A percentile compares a stretch with the other conserved stretches of the same genome.
Evolutionary conservation across 2,113 vertebrate genomes (phyloP).

Genomic region (Cyphomyrus discorhynchus): DNA sequence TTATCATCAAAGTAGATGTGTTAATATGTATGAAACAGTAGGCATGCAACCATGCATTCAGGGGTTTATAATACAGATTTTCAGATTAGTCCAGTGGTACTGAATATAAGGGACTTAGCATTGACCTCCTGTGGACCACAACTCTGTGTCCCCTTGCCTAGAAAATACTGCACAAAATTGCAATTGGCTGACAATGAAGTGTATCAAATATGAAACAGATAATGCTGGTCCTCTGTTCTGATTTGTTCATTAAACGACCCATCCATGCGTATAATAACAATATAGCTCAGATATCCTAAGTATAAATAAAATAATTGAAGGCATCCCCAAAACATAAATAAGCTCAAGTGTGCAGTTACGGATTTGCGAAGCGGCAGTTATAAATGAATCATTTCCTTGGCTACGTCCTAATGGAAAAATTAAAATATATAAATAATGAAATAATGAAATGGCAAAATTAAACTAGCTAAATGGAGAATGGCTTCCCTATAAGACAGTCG

Average conservation of each 20-base stretch:
- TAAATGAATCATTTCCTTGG: neutral
- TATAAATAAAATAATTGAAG: constrained; percentile 6
- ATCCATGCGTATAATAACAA: constrained; percentile 4
- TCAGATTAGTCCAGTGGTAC: neutral
- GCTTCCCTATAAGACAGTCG: neutral
- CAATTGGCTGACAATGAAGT: constrained; percentile 1
- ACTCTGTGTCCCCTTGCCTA: neutral
- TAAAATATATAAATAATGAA: neutral
- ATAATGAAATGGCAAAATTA: neutral
- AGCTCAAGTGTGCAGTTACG: neutral
- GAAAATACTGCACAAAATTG: neutral
- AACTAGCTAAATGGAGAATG: neutral
- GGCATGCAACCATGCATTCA: neutral
- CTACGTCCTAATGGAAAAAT: neutral
- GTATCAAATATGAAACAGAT: constrained; percentile 8
- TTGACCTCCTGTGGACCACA: neutral
- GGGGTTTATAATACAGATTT: neutral
- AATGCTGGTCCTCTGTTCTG: neutral
- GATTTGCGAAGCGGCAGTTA: neutral
- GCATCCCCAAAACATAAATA: neutral
- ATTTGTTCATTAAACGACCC: neutral
- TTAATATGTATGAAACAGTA: constrained; percentile 5
- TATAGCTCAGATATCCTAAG: neutral
- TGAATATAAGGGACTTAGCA: neutral
- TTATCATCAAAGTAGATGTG: neutral